Conservation (phyloP, 2,888 invertebrate species). For the Eumerus sabulonum region DNA sequence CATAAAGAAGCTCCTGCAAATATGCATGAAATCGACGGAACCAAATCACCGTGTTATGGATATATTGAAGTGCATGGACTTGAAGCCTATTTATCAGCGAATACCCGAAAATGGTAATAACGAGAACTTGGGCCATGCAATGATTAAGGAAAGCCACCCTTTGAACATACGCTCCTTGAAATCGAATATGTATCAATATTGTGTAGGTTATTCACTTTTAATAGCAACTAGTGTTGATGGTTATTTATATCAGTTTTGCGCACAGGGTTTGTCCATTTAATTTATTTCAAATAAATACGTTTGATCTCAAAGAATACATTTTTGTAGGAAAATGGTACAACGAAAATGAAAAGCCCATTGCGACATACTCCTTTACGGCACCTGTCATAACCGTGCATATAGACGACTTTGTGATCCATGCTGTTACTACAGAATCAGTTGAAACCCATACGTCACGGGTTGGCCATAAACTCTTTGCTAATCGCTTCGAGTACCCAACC, state of each 20-base stretch:
- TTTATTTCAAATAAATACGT: neutral
- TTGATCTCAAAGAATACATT: neutral
- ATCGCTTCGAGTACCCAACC: conserved; percentile 78
- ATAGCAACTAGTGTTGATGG: conserved; percentile 83
- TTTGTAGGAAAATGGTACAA: conserved; percentile 77
- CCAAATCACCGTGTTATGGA: conserved; percentile 75
- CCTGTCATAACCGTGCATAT: conserved; percentile 84
- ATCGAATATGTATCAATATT: conserved; percentile 81
- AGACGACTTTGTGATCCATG: conserved; percentile 85
- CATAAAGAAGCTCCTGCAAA: conserved; percentile 75
- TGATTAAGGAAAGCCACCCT: conserved; percentile 42
- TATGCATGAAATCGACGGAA: conserved; percentile 77
- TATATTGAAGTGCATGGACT: conserved; percentile 77
- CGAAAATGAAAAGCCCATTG: conserved; percentile 81
- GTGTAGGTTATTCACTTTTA: conserved; percentile 80
- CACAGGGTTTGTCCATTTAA: conserved; percentile 74
- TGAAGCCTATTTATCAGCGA: conserved; percentile 77
- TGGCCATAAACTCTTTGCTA: conserved; percentile 82
- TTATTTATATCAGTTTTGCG: conserved; percentile 85
- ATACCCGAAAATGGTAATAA: conserved; percentile 69
- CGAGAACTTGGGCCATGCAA: conserved; percentile 73
- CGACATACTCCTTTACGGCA: conserved; percentile 86
- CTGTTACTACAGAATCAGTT: conserved; percentile 86
- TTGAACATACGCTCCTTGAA: conserved; percentile 77
- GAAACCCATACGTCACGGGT: conserved; percentile 87